A percentile compares a stretch with the other conserved stretches of the same genome.
These are phyloP conservation scores for Laothoe populi DNA, from an alignment of 2,888 invertebrate genomes.

Conservation along the genomic window DNA sequence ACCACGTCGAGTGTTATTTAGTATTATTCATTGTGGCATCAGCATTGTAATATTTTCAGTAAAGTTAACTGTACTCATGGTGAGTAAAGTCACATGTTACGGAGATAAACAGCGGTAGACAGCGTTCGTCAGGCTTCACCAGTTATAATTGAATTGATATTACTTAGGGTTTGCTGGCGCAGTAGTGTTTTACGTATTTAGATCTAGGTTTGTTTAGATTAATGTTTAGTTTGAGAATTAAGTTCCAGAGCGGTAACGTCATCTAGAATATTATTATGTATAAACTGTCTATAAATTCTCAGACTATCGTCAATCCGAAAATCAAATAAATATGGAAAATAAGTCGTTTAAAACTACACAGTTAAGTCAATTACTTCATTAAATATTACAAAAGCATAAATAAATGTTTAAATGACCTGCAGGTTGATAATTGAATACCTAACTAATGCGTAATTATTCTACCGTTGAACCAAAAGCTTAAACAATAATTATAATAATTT, in stretches of 20 bases:
- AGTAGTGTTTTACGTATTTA: slow-evolving; percentile 8
- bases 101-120: neutral
- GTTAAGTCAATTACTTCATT: too few species aligned
- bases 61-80: neutral
- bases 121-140: slow-evolving; percentile 37
- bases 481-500: too few species aligned
- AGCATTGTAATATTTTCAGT: neutral
- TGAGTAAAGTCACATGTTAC: neutral
- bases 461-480: too few species aligned
- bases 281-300: too few species aligned
- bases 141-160: slow-evolving; percentile 44
- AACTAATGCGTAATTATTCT: too few species aligned
- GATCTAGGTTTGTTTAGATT: neutral
- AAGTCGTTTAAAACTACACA: too few species aligned
- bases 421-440: too few species aligned
- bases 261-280: neutral
- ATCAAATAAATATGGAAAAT: too few species aligned
- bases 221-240: neutral
- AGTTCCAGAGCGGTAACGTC: neutral
- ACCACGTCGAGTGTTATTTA: too few species aligned
- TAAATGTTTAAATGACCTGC: neutral
- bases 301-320: too few species aligned
- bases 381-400: neutral
- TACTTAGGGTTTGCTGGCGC: slow-evolving; percentile 2
- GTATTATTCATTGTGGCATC: too few species aligned